Evolutionary conservation across 2,888 invertebrate species (phyloP), one percentile per base, ranked within the genome.

Genomic region (Leptopilina syphax): DNA sequence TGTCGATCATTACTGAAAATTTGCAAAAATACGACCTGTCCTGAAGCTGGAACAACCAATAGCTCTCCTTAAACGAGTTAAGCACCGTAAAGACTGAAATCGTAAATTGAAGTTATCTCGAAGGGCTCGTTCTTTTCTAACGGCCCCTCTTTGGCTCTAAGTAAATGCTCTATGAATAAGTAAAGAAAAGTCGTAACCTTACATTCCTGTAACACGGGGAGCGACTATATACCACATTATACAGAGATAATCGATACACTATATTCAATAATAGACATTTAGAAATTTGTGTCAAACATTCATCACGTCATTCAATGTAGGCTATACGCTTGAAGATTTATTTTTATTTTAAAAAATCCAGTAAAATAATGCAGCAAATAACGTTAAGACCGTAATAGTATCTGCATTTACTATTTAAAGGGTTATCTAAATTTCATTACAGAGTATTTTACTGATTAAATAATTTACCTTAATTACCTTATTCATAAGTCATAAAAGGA

Each of bases 131-230:
- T 86, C 83, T 83, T 86, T 84, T 83, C 85, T 79, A 57, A 80
- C 78, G 83, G 80, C 80, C 65, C 67, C 60, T 81, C 79, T 73
- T 41, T 34, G 73, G 34, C 13, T 83, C 85, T 87, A 87, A 89
- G 89, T 89, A 89, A 89, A 89, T 86, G 88, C 85, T 76, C 84
- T 84, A 88, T 89, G 89, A 89, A 89, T 89, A 89, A 88, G 84
- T 88, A 34, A 34, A 34, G 34, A 34, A 34, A 34, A 34, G 34
- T 34, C 34, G 34, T 34, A 41, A 73, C 73, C 13, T 57, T 73
- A 60, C 73, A 60, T 57, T 34, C 41, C 34, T 34, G 57, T 57
- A 60, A 73, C 34, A 73, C 73, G 57, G 41, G 34, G n/a, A 18
- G 73, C n/a, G n/a, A 34, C 13, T 54, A 27, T 57, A 34, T n/a